Evolutionary conservation across 2,797 vertebrate species (phyloP).

Genomic region (Urophycis tenuis): DNA sequence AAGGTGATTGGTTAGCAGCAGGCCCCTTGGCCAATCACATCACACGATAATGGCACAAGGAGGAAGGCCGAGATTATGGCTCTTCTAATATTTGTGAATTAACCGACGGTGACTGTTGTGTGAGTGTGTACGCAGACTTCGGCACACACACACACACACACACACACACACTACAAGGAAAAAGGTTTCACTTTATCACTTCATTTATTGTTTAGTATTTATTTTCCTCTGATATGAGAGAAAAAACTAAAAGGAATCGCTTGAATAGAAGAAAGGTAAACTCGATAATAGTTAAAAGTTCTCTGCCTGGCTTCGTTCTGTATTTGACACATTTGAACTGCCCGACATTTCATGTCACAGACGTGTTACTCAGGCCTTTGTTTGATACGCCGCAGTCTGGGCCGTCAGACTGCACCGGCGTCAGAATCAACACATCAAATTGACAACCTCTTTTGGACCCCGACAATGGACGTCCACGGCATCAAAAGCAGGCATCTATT

Average conservation of each 20-base stretch:
- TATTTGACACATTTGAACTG: not conserved
- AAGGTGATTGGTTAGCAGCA: conserved; percentile 37
- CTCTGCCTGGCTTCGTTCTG: not conserved
- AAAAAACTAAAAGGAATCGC: not conserved
- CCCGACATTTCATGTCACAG: not conserved
- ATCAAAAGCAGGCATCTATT: not conserved
- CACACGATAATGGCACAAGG: not conserved
- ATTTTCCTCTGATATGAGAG: not conserved
- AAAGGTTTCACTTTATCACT: not conserved
- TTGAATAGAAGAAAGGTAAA: not conserved
- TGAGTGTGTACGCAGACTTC: not conserved
- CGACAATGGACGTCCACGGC: too few species aligned
- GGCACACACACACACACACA: not conserved
- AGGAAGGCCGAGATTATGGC: conserved; percentile 1
- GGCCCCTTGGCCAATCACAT: conserved; percentile 45
- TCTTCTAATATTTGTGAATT: not conserved
- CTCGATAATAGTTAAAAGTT: not conserved
- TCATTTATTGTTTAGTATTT: not conserved
- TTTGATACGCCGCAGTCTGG: not conserved
- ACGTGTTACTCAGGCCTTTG: not conserved
- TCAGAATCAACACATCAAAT: not conserved
- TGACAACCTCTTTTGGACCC: not conserved
- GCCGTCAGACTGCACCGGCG: not conserved
- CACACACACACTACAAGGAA: not conserved
- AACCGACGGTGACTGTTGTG: not conserved